Base-by-base conservation (phyloP, 2,888 invertebrate species). In the Drosophila limbata region DNA sequence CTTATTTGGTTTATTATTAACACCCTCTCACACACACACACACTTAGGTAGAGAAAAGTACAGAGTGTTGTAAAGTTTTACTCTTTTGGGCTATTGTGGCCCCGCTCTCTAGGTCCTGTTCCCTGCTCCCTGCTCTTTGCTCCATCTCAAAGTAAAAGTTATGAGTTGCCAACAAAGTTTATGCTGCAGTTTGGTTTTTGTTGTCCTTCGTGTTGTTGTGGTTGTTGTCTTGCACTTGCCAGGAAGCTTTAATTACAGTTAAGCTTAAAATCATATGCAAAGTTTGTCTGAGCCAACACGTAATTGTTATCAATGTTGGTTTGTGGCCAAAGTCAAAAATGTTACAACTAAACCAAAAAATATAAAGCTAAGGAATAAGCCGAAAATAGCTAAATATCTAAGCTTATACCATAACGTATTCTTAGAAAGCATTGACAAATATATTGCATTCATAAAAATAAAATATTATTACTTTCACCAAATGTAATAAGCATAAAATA, bases 251-350 rank as follows among this genome's bases (percentile, higher is more conserved):
- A 84, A 84, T 88, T 84, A 88, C 77, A 77, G 71, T 84, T 85
- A 80, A 84, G 83, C 83, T 77, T 85, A 77, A 85, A 88, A 84
- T 88, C 86, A 88, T 85, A 88, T 80, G 86, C 73, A 77, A 88
- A 85, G 69, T 70, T 88, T 82, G 37, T 17, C 53, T 31, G 45
- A 50, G 68, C 44, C 61, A 65, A 63, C 59, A 53, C 44, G 44
- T 71, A 77, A 87, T 84, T 82, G 86, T 77, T 84, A 88, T 87
- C 73, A 82, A 75, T 79, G 88, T 75, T 62, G 65, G 47, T 42
- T 53, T 66, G 63, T 39, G 55, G 33, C 48, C 39, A 57, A 77
- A 55, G 40, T 40, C 67, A 31, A 63, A 69, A 57, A 35, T 56
- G 33, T 67, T 53, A 10, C 40, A 56, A 25, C 39, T 15, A 17